phyloP scores from a whole-genome alignment of 2,113 vertebrate species.

The Motacilla alba region DNA sequence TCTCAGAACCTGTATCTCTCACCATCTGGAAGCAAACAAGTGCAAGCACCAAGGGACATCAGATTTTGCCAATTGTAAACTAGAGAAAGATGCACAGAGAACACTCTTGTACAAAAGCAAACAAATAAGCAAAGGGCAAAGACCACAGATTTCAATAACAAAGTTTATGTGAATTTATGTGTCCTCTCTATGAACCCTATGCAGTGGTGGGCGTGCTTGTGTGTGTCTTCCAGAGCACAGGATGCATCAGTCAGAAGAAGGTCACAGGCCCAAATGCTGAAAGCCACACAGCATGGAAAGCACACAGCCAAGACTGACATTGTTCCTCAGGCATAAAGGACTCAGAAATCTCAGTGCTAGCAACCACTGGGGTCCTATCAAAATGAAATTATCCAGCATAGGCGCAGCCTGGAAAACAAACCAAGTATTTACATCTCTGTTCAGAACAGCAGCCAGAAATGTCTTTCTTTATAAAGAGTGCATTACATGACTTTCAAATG shows the following conservation, averaged over 20 bases:
- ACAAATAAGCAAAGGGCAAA: slow-evolving; percentile 28
- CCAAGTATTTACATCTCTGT: neutral
- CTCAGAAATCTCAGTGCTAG: neutral
- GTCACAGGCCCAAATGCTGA: neutral
- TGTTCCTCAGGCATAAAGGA: neutral
- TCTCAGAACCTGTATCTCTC: neutral
- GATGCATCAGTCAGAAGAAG: neutral
- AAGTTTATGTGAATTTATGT: neutral
- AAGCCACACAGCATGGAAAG: neutral
- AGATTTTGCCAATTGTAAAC: neutral
- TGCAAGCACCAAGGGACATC: rapidly evolving
- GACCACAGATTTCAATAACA: neutral
- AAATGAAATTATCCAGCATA: neutral
- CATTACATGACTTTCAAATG: neutral
- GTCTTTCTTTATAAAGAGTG: neutral
- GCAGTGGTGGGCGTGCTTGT: neutral
- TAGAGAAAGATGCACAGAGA: neutral
- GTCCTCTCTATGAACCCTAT: neutral
- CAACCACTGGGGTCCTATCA: neutral
- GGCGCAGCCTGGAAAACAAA: neutral
- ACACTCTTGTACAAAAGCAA: neutral
- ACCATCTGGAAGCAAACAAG: neutral
- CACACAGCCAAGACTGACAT: neutral
- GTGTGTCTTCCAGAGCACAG: neutral
- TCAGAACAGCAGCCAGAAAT: neutral